These are phyloP conservation scores for Crotalus tigris DNA, from an alignment of 2,113 vertebrate species.

Conservation along the genomic window DNA sequence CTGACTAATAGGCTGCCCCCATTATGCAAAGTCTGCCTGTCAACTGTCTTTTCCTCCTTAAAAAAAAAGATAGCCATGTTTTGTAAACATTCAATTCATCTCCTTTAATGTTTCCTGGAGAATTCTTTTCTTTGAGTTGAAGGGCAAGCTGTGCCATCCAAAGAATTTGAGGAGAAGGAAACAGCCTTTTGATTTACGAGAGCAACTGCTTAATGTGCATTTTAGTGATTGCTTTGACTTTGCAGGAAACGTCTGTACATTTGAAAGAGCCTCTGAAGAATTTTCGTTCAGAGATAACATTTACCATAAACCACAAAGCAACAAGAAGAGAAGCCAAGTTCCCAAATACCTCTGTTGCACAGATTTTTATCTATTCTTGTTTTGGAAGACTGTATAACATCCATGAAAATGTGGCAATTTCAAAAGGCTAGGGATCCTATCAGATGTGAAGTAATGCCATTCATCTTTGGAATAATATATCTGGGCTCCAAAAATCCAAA, in stretches of 20 bases:
- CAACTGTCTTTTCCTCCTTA: slow-evolving; percentile 32
- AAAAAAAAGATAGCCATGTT: slow-evolving; percentile 9
- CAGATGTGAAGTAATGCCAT: not conserved
- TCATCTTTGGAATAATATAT: not conserved
- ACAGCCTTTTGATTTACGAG: slow-evolving; percentile 29
- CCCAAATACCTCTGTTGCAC: not conserved
- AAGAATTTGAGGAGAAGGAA: slow-evolving; percentile 23
- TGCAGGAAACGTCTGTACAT: not conserved
- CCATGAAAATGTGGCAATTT: not conserved
- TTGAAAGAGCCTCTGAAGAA: not conserved
- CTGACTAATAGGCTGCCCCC: slow-evolving; percentile 48
- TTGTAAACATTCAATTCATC: slow-evolving; percentile 22
- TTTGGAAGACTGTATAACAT: not conserved
- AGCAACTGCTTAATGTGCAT: slow-evolving; percentile 29
- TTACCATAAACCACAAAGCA: not conserved
- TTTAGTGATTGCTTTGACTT: slow-evolving; percentile 1
- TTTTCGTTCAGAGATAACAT: not conserved
- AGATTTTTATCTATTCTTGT: not conserved
- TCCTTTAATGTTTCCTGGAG: slow-evolving; percentile 23
- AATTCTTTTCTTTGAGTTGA: slow-evolving; percentile 36
- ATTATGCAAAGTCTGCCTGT: slow-evolving; percentile 42
- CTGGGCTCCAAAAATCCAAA: not conserved
- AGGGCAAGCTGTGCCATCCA: slow-evolving; percentile 1
- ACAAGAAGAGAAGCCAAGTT: not conserved
- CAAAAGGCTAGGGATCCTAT: too few relatives aligned